A percentile compares a stretch with the other conserved stretches of the same genome.
Conservation (phyloP, 2,113 vertebrate species). For the Erythrolamprus reginae region DNA sequence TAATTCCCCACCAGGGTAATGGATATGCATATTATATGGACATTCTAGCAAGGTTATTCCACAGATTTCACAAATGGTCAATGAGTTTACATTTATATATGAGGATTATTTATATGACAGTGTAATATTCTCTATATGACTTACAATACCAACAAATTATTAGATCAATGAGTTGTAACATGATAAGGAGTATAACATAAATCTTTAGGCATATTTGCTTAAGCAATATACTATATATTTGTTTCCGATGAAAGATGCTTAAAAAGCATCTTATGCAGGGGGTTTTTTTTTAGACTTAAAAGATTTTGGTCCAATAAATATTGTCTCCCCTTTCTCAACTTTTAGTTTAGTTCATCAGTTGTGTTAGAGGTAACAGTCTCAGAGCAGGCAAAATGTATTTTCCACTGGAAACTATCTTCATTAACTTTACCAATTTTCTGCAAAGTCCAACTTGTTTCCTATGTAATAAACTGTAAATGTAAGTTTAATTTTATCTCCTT, state of each 20-base stretch:
- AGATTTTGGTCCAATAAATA: background rate
- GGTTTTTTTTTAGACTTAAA: background rate
- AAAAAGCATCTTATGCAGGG: background rate
- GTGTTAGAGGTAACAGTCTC: slow-evolving; percentile 1
- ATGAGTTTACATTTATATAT: background rate
- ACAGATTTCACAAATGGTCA: background rate
- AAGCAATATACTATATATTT: background rate
- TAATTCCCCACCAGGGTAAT: no score
- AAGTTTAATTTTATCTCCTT: background rate
- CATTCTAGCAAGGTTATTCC: background rate
- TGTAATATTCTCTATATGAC: background rate
- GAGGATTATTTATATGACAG: background rate
- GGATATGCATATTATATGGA: background rate
- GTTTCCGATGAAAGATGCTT: background rate
- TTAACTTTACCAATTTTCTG: background rate
- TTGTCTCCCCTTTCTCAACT: background rate
- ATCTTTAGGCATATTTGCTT: background rate
- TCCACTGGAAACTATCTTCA: background rate
- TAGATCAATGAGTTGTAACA: background rate
- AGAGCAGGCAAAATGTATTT: background rate
- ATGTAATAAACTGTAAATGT: background rate
- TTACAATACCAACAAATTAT: background rate
- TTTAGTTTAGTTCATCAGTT: slow-evolving; percentile 16
- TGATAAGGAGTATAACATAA: background rate
- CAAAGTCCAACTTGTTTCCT: slow-evolving; percentile 6